A percentile compares a stretch with the other conserved stretches of the same genome.
Conservation (phyloP, 1,140 invertebrate species). For the Sminthurides bifidus region DNA sequence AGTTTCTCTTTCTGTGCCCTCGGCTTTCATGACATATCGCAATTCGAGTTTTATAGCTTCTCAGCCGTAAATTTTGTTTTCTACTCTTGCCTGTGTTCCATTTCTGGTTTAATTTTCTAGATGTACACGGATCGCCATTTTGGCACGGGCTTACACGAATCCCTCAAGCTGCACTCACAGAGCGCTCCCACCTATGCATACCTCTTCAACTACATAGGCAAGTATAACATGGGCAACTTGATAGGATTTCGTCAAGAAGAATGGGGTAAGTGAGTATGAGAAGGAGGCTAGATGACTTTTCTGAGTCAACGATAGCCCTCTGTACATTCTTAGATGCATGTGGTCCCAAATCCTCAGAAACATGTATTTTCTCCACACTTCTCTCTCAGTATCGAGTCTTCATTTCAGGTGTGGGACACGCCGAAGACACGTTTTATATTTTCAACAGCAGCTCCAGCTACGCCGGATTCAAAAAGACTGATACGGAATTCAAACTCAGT, state of each 20-base stretch:
- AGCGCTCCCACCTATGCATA: conserved; percentile 22
- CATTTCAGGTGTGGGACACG: conserved; percentile 17
- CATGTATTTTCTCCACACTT: too few relatives aligned
- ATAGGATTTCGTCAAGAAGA: conserved; percentile 11
- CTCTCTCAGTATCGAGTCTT: too few relatives aligned
- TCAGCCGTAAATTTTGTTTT: too few relatives aligned
- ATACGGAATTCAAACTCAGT: conserved; percentile 14
- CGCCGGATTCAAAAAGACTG: conserved; percentile 2
- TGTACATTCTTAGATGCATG: neutral
- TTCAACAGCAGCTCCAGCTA: conserved; percentile 13
- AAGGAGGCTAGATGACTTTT: neutral
- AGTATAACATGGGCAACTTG: conserved; percentile 19
- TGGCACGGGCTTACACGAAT: conserved; percentile 12
- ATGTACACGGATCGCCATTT: conserved; percentile 16
- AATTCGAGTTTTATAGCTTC: too few relatives aligned
- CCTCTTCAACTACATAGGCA: conserved; percentile 21
- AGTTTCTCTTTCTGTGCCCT: too few relatives aligned
- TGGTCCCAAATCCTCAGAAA: too few relatives aligned
- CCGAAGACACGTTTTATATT: conserved; percentile 20
- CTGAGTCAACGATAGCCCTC: neutral
- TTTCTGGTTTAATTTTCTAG: neutral
- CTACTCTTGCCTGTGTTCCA: too few relatives aligned
- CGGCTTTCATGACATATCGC: too few relatives aligned
- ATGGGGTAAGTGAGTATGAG: conserved; percentile 20
- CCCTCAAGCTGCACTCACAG: conserved; percentile 12